These are phyloP conservation scores for Paramisgurnus dabryanus DNA, from an alignment of 2,113 vertebrate species.

Conservation along the genomic window DNA sequence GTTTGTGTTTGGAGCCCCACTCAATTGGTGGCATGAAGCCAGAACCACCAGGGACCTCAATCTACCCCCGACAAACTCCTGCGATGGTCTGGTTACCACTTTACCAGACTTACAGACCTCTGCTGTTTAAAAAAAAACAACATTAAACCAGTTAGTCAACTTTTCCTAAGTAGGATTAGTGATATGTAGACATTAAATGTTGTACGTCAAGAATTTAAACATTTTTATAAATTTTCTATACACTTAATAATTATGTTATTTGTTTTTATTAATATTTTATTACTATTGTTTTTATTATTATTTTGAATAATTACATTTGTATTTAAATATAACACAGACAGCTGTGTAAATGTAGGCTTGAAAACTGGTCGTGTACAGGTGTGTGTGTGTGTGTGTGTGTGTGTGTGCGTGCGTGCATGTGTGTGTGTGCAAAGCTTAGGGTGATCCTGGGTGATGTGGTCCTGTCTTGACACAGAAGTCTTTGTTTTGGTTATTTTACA, in stretches of 20 bases:
- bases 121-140: constrained; percentile 23
- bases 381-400: background rate
- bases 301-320: background rate
- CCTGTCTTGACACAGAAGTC: constrained; percentile 32
- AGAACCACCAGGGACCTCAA: constrained; percentile 37
- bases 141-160: constrained; percentile 3
- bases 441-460: constrained; percentile 25
- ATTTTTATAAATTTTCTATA: background rate
- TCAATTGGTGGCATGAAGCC: constrained; percentile 6
- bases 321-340: background rate
- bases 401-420: background rate
- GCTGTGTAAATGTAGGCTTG: background rate
- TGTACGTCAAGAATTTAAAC: background rate
- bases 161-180: constrained; percentile 6
- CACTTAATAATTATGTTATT: too few species aligned
- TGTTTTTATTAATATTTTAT: too few species aligned
- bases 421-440: background rate
- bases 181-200: background rate
- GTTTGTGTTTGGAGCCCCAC: constrained; percentile 17
- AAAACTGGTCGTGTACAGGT: background rate
- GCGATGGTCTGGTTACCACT: background rate
- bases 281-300: background rate
- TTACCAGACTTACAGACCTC: constrained; percentile 11
- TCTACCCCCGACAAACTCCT: background rate
- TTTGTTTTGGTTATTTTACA: constrained; percentile 36